phyloP scores from a whole-genome alignment of 1,140 invertebrate species.

The Philopotamus ludificatus region DNA sequence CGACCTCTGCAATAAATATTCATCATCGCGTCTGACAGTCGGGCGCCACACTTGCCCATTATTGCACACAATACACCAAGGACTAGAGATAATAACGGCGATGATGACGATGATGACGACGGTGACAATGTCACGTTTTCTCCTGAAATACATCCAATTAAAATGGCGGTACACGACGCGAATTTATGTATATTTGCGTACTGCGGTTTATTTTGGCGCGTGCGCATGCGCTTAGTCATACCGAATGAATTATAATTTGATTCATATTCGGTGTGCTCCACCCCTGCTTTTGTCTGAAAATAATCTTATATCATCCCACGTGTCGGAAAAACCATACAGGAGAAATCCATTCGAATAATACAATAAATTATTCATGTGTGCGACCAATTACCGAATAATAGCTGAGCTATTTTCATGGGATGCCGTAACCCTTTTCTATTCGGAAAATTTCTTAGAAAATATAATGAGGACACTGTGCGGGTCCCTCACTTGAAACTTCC shows the following conservation, averaged over 20 bases:
- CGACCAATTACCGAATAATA: background rate
- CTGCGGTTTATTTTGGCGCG: no score
- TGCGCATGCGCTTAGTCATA: no score
- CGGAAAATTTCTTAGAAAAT: background rate
- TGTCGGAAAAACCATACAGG: no score
- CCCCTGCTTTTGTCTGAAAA: background rate
- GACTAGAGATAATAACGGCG: background rate
- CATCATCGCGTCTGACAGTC: constrained; percentile 10
- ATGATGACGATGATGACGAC: constrained; percentile 14
- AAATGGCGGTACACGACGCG: constrained; percentile 10
- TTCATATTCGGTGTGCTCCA: no score
- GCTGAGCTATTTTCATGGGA: background rate
- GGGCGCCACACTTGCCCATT: background rate
- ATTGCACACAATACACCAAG: background rate
- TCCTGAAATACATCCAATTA: background rate
- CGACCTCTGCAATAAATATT: constrained; percentile 16
- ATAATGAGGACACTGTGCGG: background rate
- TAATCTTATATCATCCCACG: no score
- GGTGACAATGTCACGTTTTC: constrained; percentile 4
- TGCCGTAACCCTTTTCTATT: background rate
- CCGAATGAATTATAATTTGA: no score
- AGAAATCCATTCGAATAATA: no score
- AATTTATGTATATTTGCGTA: no score
- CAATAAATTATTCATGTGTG: no score
- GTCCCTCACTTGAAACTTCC: background rate